A percentile compares a stretch with the other conserved stretches of the same genome.
Conservation (phyloP, 2,888 invertebrate genomes). For the Chesias legatella region DNA sequence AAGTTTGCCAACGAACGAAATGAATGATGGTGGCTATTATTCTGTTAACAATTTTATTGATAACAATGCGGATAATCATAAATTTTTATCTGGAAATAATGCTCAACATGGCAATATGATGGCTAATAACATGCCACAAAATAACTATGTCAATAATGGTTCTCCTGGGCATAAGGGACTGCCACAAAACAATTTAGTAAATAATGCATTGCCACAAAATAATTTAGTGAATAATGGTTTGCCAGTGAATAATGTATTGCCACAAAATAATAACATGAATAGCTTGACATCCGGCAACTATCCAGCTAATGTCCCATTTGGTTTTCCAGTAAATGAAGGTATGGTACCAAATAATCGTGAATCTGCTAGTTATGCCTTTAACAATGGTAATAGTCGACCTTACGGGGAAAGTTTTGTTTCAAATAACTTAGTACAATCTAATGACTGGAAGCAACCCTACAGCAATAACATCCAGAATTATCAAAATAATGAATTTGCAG, state of each 20-base stretch:
- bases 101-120: background rate
- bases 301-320: background rate
- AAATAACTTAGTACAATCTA: background rate
- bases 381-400: background rate
- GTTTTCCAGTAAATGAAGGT: conserved; percentile 11
- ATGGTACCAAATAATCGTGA: background rate
- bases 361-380: background rate
- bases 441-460: background rate
- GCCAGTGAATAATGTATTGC: conserved; percentile 8
- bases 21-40: conserved; percentile 6
- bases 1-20: conserved; percentile 9
- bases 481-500: conserved; percentile 1
- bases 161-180: background rate
- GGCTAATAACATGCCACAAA: background rate
- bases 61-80: background rate
- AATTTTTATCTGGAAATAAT: background rate
- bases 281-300: conserved; percentile 1
- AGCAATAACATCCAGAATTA: background rate
- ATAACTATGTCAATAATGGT: background rate
- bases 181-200: conserved; percentile 3
- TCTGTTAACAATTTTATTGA: conserved; percentile 4
- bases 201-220: conserved; percentile 3
- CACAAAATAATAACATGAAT: background rate
- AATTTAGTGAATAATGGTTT: conserved; percentile 12
- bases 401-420: background rate